Conservation (phyloP, 92 coral and sea anemone genomes). For the Plumapathes pennacea region DNA sequence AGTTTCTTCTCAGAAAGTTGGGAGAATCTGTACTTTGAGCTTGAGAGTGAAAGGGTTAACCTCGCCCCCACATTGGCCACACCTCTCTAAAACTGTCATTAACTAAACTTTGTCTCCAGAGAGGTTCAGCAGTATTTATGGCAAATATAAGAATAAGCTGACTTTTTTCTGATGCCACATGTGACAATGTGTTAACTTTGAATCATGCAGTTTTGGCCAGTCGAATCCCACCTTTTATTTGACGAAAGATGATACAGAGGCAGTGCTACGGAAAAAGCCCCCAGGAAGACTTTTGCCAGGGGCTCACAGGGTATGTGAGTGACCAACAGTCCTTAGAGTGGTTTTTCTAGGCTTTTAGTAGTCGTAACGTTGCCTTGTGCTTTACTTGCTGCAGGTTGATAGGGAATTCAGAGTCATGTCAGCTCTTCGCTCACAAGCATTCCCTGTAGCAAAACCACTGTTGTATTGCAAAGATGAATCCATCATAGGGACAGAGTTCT, state of each 20-base stretch:
- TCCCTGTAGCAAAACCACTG: slow-evolving; percentile 87
- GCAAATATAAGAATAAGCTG: neutral
- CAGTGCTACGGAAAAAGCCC: slow-evolving; percentile 91
- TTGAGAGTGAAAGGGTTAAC: too few relatives aligned
- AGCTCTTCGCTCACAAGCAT: slow-evolving; percentile 66
- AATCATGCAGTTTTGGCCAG: slow-evolving; percentile 78
- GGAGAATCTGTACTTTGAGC: too few relatives aligned
- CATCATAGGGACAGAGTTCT: slow-evolving; percentile 90
- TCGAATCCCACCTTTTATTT: slow-evolving; percentile 93
- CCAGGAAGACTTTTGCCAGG: slow-evolving; percentile 76
- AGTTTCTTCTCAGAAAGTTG: too few relatives aligned
- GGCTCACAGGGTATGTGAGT: too few relatives aligned
- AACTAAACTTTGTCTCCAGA: neutral
- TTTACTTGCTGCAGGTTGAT: slow-evolving; percentile 49
- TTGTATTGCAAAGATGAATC: slow-evolving; percentile 66
- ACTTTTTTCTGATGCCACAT: too few relatives aligned
- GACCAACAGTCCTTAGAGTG: too few relatives aligned
- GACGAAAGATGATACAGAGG: slow-evolving; percentile 61
- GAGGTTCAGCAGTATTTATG: neutral
- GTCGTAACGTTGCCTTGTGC: neutral
- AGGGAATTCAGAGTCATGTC: slow-evolving; percentile 77
- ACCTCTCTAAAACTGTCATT: too few relatives aligned
- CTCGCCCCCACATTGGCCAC: too few relatives aligned
- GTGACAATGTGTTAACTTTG: too few relatives aligned
- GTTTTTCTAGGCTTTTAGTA: too few relatives aligned